phyloP scores from a whole-genome alignment of 2,888 invertebrate genomes.

The Alviniconcha strummeri region DNA sequence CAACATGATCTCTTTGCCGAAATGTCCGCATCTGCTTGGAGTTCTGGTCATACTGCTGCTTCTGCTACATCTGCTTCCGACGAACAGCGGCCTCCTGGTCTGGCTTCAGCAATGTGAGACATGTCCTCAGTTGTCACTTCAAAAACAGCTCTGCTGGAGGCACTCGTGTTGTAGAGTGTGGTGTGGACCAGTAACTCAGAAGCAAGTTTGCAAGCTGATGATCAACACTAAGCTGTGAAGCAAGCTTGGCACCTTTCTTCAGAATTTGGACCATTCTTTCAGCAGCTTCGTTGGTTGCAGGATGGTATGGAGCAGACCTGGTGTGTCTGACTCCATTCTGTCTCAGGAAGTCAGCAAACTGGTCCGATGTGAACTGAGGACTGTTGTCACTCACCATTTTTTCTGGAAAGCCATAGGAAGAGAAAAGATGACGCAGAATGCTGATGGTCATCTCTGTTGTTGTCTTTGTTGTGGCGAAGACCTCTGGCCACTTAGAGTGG shows the following conservation, averaged over 20 bases:
- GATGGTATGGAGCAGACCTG: conserved; percentile 45
- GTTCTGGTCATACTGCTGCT: background rate
- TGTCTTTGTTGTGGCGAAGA: background rate
- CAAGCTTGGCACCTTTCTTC: conserved; percentile 34
- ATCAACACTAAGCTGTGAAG: background rate
- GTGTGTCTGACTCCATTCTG: conserved; percentile 41
- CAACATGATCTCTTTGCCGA: background rate
- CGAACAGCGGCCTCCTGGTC: background rate
- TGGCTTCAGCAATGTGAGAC: background rate
- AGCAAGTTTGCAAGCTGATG: conserved; percentile 12
- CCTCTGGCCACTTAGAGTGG: conserved; percentile 51
- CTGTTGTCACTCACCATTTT: conserved; percentile 46
- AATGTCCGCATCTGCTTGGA: background rate
- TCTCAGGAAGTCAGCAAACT: conserved; percentile 40
- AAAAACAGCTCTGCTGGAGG: conserved; percentile 11
- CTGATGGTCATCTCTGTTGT: conserved; percentile 23
- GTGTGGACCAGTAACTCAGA: background rate
- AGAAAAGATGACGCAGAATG: conserved; percentile 6
- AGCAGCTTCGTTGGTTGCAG: conserved; percentile 43
- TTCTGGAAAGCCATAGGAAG: conserved; percentile 43
- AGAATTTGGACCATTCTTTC: conserved; percentile 46
- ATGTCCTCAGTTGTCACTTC: background rate
- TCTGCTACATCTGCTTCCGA: background rate
- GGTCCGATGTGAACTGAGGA: conserved; percentile 35
- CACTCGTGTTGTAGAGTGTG: conserved; percentile 12